Evolutionary conservation across 30 jellyfish, hydroid and myxozoan genomes (phyloP), one percentile per base, ranked within the genome.

Genomic region (Haliclystus octoradiatus): DNA sequence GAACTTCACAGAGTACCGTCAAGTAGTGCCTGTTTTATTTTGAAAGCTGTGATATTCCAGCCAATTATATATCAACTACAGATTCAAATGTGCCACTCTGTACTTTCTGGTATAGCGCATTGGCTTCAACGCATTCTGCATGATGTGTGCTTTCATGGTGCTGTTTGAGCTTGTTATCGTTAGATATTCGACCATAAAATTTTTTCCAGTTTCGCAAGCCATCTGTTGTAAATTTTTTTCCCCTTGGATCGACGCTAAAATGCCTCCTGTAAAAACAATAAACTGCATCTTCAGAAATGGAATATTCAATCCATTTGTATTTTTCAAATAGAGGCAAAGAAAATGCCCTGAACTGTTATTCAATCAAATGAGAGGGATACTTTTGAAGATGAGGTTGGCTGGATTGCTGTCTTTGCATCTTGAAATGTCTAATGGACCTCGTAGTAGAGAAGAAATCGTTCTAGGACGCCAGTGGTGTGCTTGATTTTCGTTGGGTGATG

Each of bases 231-330:
- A 60, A 34, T 34, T 68, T 62, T 73, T 63, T 2, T 34, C 62
- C 69, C 62, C 62, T 62, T 19, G 49, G 76, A 27, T 73, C 31
- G 5, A 9, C 30, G 9, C 77, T 27, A 33, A 61, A 73, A 33
- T 60, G 78, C 33, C 84, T 61, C 30, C 84, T 60, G 78, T 73
- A 34, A 52, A 60, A 73, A 73, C 84, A 73, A 49, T 62, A 62
- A 61, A 40, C 78, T 60, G 77, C 67, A 62, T 62, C 69, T 62
- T 63, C 69, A 61, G 60, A 28, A 33, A 60, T 61, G 27, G 84
- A 73, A 73, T 73, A 62, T 33, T 72, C 74, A 28, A 69, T 4
- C 80, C 74, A 69, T 4, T 75, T 24, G 40, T 63, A n/a, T n/a
- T n/a, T n/a, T n/a, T n/a, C n/a, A n/a, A n/a, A n/a, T n/a, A n/a